Evolutionary conservation across 2,113 vertebrate species (phyloP).

Genomic region (Gobio gobio): DNA sequence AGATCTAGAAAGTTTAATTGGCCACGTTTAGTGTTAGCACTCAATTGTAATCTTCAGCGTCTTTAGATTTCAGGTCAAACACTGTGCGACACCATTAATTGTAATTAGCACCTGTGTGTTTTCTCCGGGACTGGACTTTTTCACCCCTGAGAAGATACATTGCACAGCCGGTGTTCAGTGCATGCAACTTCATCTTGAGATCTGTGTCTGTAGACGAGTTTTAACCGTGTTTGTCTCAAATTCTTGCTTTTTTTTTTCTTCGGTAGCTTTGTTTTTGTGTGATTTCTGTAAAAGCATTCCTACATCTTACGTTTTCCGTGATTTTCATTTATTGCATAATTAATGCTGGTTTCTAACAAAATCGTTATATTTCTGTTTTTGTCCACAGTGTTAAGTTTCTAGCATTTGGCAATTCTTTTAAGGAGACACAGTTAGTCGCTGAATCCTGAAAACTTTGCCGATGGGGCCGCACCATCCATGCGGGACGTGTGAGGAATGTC

Average conservation of each 20-base stretch:
- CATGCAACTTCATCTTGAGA: slow-evolving; percentile 42
- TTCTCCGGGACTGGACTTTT: slow-evolving; percentile 54
- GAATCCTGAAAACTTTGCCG: slow-evolving; percentile 74
- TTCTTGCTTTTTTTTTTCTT: background rate
- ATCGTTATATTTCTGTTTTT: slow-evolving; percentile 73
- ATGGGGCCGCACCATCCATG: slow-evolving; percentile 68
- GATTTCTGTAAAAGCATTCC: background rate
- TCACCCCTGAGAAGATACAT: slow-evolving; percentile 60
- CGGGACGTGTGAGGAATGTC: slow-evolving; percentile 70
- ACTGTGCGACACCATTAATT: slow-evolving; percentile 14
- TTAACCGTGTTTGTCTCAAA: slow-evolving; percentile 15
- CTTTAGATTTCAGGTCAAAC: background rate
- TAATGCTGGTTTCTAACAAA: slow-evolving; percentile 56
- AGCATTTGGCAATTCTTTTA: slow-evolving; percentile 76
- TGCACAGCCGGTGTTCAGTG: slow-evolving; percentile 42
- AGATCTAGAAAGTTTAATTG: slow-evolving; percentile 5
- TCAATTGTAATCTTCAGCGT: background rate
- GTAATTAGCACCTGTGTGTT: slow-evolving; percentile 12
- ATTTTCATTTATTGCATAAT: background rate
- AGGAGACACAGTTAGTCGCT: slow-evolving; percentile 71
- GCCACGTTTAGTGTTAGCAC: background rate
- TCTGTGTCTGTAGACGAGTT: slow-evolving; percentile 27
- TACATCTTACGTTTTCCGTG: background rate
- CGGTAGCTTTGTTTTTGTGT: slow-evolving; percentile 9
- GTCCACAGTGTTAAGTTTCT: slow-evolving; percentile 83